These are phyloP conservation scores for Diachasma alloeum DNA, from an alignment of 1,140 invertebrate genomes.

Conservation along the genomic window DNA sequence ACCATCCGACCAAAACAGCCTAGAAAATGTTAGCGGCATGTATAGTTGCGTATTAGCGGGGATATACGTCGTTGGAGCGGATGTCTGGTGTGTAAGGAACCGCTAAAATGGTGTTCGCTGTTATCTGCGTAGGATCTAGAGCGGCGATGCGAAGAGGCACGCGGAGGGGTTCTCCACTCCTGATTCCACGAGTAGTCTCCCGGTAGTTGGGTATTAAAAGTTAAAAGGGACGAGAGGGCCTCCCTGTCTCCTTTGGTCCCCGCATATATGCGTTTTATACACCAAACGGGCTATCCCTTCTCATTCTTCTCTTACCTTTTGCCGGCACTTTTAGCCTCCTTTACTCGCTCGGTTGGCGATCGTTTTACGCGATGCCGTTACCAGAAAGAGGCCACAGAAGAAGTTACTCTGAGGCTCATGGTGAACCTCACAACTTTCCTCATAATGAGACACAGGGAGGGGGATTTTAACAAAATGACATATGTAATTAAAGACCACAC, in stretches of 20 bases:
- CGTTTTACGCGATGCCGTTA: slow-evolving; percentile 53
- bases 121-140: slow-evolving; percentile 64
- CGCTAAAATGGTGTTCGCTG: slow-evolving; percentile 67
- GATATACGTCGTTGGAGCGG: slow-evolving; percentile 54
- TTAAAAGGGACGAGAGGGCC: slow-evolving; percentile 7
- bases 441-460: slow-evolving; percentile 51
- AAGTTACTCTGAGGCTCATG: slow-evolving; percentile 48
- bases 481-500: slow-evolving; percentile 56
- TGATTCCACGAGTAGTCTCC: neutral
- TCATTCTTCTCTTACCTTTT: slow-evolving; percentile 31
- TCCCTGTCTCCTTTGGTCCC: slow-evolving; percentile 1
- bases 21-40: slow-evolving; percentile 1
- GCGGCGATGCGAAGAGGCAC: slow-evolving; percentile 66
- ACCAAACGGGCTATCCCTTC: slow-evolving; percentile 8
- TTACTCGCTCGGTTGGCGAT: slow-evolving; percentile 42
- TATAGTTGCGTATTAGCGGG: slow-evolving; percentile 49
- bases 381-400: slow-evolving; percentile 58
- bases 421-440: slow-evolving; percentile 55
- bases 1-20: neutral
- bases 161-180: slow-evolving; percentile 47
- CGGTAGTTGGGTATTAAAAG: slow-evolving; percentile 8
- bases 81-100: slow-evolving; percentile 68
- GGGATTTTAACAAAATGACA: slow-evolving; percentile 54
- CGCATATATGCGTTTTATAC: slow-evolving; percentile 2
- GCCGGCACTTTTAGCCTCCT: slow-evolving; percentile 31